Conservation (phyloP, 2,797 vertebrate genomes). For the Hyperoplus lanceolatus region DNA sequence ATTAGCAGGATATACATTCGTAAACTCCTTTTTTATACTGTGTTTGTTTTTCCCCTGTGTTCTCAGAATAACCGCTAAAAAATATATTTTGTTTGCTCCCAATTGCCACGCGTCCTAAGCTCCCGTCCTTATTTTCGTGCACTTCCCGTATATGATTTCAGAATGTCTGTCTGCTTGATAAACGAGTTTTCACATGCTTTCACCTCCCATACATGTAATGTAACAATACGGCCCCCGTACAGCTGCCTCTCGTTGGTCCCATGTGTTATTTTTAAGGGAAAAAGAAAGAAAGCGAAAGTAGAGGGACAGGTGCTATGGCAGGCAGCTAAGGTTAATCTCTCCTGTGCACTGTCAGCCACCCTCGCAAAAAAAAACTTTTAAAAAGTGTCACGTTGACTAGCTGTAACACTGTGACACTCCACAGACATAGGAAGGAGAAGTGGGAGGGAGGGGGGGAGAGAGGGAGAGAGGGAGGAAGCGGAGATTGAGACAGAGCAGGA, state of each 20-base stretch:
- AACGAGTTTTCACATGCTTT: conserved; percentile 19
- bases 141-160: neutral
- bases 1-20: neutral
- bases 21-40: neutral
- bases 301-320: conserved; percentile 77
- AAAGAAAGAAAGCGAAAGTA: conserved; percentile 38
- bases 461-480: conserved; percentile 41
- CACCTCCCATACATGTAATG: conserved; percentile 25
- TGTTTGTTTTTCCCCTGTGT: neutral
- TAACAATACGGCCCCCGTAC: conserved; percentile 2
- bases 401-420: conserved; percentile 76
- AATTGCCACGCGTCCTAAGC: neutral
- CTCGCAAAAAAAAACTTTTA: conserved; percentile 73
- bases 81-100: neutral
- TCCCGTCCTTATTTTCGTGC: neutral
- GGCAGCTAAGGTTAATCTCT: conserved; percentile 75
- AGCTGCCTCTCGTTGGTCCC: conserved; percentile 38
- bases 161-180: neutral
- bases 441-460: conserved; percentile 45
- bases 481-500: conserved; percentile 68
- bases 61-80: neutral
- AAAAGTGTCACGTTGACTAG: conserved; percentile 81
- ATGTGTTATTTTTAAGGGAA: conserved; percentile 57
- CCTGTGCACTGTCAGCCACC: conserved; percentile 78
- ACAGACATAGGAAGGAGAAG: conserved; percentile 72